Base-by-base conservation (phyloP, 2,888 invertebrate species). In the Sycophila texana region DNA sequence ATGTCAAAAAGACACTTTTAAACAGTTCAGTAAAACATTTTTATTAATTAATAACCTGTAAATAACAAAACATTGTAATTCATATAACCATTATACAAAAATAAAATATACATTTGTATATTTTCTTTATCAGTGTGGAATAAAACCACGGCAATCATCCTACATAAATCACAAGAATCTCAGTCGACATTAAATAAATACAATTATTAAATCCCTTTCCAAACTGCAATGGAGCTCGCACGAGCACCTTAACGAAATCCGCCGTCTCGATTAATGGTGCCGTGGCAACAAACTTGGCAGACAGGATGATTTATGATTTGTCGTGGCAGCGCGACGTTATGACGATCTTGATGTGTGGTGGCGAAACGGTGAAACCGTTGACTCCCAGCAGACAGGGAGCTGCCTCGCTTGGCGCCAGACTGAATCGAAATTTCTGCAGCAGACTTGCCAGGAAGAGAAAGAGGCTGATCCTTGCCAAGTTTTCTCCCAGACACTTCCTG, bases 401-500 rank as follows among this genome's bases (percentile, higher is more conserved):
- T 0, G 91, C 89, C 81, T 93, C 92, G 0, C 93, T 94, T 0
- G 94, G 93, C 1, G 93, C 92, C 1, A 94, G 91, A 14, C 92
- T 86, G 86, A 96, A 94, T 10, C 92, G 92, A 84, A 95, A 96
- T 86, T 92, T 93, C 89, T 96, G 96, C 83, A 96, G 91, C 83
- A 96, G 91, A 0, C 94, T 92, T 0, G 95, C 93, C 1, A 94
- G 93, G 84, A 96, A 95, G 30, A 96, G 89, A 86, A 96, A 96
- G 70, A 96, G 92, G 86, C 94, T 96, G 83, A 95, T 94, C 85
- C 94, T 94, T 0, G 95, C 95, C 82, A 96, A 89, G 1, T 93
- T 92, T 87, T 96, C 96, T 0, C 96, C 96, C 92, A 96, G 93
- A 86, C 96, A 96, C 81, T 96, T 93, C 87, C 95, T 95, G 83